These are phyloP conservation scores for Coecobrya sp. DNA, from an alignment of 2,888 invertebrate species.

Conservation along the genomic window DNA sequence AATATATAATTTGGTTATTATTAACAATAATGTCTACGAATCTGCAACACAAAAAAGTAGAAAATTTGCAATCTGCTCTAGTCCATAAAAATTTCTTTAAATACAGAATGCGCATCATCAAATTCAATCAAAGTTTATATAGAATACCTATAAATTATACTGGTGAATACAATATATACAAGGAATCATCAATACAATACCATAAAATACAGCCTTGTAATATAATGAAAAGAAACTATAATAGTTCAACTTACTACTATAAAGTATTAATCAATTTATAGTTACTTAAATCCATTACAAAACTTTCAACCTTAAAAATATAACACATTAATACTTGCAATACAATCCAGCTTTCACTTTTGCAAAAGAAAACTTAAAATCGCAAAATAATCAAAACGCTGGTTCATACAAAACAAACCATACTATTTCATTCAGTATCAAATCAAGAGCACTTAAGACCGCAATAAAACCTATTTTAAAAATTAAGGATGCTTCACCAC, in stretches of 20 bases:
- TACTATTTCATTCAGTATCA: background rate
- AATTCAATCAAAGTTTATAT: background rate
- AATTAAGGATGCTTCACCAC: background rate
- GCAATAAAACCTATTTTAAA: constrained; percentile 12
- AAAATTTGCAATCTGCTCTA: constrained; percentile 63
- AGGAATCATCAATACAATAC: constrained; percentile 19
- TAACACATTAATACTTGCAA: background rate
- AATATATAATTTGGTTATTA: constrained; percentile 25
- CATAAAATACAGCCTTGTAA: constrained; percentile 42
- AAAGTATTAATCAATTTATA: no score
- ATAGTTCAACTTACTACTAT: no score
- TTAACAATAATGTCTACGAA: constrained; percentile 57
- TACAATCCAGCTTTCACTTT: constrained; percentile 8
- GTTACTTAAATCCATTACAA: background rate
- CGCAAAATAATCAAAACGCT: constrained; percentile 6
- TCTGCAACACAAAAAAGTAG: constrained; percentile 78
- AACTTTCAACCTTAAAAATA: background rate
- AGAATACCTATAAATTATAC: constrained; percentile 19
- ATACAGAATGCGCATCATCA: constrained; percentile 1
- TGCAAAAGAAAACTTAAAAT: background rate
- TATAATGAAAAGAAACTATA: background rate
- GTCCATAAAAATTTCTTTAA: background rate
- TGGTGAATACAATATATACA: constrained; percentile 12
- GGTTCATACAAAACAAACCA: background rate
- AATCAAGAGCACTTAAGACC: constrained; percentile 59